Percentiles rank a stretch among this genome's conserved stretches.
These are phyloP conservation scores for Digitonthophagus gazella DNA, from an alignment of 2,888 invertebrate genomes.

Conservation along the genomic window DNA sequence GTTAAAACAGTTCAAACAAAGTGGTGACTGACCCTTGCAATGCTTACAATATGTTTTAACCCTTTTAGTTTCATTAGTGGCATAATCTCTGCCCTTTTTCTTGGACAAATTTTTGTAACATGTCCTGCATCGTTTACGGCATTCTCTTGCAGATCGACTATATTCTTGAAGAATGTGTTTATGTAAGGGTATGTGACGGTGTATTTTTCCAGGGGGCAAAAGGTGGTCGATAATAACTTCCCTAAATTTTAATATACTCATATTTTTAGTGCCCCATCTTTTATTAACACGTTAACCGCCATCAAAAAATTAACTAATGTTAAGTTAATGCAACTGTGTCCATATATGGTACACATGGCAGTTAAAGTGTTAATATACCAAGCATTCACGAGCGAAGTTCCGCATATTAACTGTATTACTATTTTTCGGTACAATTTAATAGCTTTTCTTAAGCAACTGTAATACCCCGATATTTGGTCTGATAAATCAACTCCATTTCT, in stretches of 20 bases:
- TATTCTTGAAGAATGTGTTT: slow-evolving; percentile 28
- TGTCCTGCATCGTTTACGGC: slow-evolving; percentile 26
- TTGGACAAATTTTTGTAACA: slow-evolving; percentile 26
- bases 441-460: slow-evolving; percentile 28
- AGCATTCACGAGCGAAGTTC: slow-evolving; percentile 24
- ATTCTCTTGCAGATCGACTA: slow-evolving; percentile 27
- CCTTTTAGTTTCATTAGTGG: no score
- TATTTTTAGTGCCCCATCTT: slow-evolving; percentile 27
- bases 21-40: no score
- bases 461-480: slow-evolving; percentile 26
- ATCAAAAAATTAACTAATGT: no score
- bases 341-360: no score
- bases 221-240: slow-evolving; percentile 28
- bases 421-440: slow-evolving; percentile 28
- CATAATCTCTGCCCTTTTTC: slow-evolving; percentile 16
- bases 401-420: slow-evolving; percentile 26
- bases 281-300: no score
- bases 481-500: slow-evolving; percentile 27
- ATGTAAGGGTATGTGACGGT: slow-evolving; percentile 7
- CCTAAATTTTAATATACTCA: slow-evolving; percentile 27
- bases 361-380: no score
- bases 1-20: no score
- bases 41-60: no score
- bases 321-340: no score
- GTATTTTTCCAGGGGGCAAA: slow-evolving; percentile 19